These are phyloP conservation scores for Noctuana brunneofusca DNA, from an alignment of 2,888 invertebrate species.

Conservation along the genomic window DNA sequence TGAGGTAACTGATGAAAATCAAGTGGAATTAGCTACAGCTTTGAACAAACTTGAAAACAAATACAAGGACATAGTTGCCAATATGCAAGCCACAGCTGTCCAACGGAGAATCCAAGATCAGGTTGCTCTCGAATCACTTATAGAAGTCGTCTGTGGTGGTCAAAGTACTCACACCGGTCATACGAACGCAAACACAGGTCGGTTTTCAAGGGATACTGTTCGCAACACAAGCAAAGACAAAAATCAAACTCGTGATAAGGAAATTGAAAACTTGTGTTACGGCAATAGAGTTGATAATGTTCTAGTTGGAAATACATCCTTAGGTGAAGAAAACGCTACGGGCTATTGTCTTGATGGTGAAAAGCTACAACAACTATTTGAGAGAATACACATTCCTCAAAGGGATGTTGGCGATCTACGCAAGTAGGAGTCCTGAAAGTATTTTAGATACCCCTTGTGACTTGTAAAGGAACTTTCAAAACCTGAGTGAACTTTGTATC, in stretches of 20 bases:
- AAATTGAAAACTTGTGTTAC: constrained; percentile 51
- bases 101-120: constrained; percentile 72
- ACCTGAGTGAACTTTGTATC: neutral
- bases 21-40: constrained; percentile 58
- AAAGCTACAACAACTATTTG: constrained; percentile 65
- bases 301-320: constrained; percentile 53
- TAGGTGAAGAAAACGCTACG: constrained; percentile 53
- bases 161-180: constrained; percentile 40
- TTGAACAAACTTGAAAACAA: constrained; percentile 68
- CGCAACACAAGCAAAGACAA: constrained; percentile 50
- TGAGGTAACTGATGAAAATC: constrained; percentile 63
- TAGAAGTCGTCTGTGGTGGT: constrained; percentile 61
- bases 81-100: constrained; percentile 71
- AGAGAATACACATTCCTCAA: constrained; percentile 69
- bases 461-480: neutral
- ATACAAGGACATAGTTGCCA: constrained; percentile 73
- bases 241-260: constrained; percentile 52
- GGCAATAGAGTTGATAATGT: constrained; percentile 56
- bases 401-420: constrained; percentile 54
- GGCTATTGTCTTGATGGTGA: constrained; percentile 66
- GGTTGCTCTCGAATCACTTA: constrained; percentile 63
- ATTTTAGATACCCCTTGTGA: constrained; percentile 13
- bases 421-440: constrained; percentile 23
- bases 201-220: constrained; percentile 48
- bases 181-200: constrained; percentile 42